Evolutionary conservation across 2,797 vertebrate genomes (phyloP), one percentile per base, ranked within the genome.

Genomic region (Phalanger gymnotis): DNA sequence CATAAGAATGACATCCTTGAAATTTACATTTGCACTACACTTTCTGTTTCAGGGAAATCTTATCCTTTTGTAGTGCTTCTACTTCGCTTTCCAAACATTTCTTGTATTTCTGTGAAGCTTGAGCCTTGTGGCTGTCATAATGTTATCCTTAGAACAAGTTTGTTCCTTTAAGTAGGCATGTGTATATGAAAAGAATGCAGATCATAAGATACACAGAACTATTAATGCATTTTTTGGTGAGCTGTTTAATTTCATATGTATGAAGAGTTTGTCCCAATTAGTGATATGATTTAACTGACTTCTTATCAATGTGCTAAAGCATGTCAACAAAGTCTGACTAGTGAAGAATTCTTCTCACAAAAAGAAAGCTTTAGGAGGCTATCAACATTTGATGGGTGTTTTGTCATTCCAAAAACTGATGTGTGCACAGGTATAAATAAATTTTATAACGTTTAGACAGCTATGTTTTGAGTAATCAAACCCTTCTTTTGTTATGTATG

Each of bases 291-390:
- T 97, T 90, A 97, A 92, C 28, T 19, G 91, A 97, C 96, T 91
- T 30, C 58, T 95, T 95, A 94, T 97, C 90, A 96, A 54, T 1
- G 30, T 87, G 51, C 94, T 90, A 94, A 73, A 73, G 61, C 96
- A 52, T 94, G 94, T 96, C 93, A 97, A 95, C 94, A 97, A 90
- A 52, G 93, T 94, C 51, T 96, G 97, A 95, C 92, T 47, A 90
- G 90, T 96, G 51, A 92, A 91, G 94, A 94, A 95, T 90, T 95
- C 94, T 98, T 96, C 96, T 95, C 91, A 96, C 93, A 93, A 91
- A 92, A 96, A 93, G 73, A 5, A 81, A 91, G 52, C 93, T 97
- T 97, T 97, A 96, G 96, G 95, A 90, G 89, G 95, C 96, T 97
- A 94, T 61, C 92, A 94, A 93, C 93, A 54, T 93, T 97, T 96